These are phyloP conservation scores for Chrysotoxum bicinctum DNA, from an alignment of 2,888 invertebrate species.

Conservation along the genomic window DNA sequence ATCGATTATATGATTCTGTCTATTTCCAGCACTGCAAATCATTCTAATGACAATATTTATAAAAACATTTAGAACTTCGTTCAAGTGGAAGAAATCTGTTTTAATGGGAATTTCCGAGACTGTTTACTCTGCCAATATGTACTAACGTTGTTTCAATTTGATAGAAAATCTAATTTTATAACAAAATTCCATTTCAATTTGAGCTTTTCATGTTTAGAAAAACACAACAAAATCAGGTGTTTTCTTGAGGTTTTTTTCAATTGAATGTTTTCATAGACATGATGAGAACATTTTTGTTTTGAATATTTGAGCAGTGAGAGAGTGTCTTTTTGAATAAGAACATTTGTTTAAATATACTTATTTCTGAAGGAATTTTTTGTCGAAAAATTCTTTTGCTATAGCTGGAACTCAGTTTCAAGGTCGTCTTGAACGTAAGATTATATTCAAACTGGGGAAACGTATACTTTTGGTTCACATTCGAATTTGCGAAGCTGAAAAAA, in stretches of 20 bases:
- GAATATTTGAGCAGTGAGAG: neutral
- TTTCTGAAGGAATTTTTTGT: neutral
- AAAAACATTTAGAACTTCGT: neutral
- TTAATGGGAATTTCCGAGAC: neutral
- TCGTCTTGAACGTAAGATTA: neutral
- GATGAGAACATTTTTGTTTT: neutral
- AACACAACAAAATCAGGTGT: neutral
- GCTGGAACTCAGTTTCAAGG: neutral
- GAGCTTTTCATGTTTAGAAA: neutral
- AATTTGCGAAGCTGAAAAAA: too few species aligned
- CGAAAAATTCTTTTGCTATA: neutral
- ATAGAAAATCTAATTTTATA: neutral
- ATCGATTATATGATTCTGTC: neutral
- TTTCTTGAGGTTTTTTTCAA: neutral
- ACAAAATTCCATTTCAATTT: neutral
- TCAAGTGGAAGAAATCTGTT: neutral
- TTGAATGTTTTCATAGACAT: neutral
- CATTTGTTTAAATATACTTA: constrained; percentile 16
- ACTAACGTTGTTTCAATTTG: neutral
- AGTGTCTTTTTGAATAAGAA: neutral
- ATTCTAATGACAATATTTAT: neutral
- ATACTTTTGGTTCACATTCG: too few species aligned
- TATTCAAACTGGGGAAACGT: too few species aligned
- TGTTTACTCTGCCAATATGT: neutral
- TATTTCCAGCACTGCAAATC: neutral